These are phyloP conservation scores for Scaptomyza graminum DNA, from an alignment of 1,140 invertebrate genomes.

Conservation along the genomic window DNA sequence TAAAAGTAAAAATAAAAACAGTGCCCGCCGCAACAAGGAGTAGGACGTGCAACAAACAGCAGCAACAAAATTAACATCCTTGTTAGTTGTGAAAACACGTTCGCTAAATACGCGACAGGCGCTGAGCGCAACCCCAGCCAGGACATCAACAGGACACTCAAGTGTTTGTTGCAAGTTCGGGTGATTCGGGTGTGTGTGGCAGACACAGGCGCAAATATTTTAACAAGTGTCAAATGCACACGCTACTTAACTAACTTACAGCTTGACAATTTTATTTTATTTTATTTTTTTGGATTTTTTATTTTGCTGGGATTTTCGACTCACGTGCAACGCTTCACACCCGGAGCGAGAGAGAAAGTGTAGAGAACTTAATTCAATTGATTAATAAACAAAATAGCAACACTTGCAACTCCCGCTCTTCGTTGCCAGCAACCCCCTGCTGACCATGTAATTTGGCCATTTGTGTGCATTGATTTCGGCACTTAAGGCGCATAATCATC, in stretches of 20 bases:
- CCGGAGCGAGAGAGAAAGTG: neutral
- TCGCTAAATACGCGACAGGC: slow-evolving; percentile 76
- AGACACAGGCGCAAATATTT: slow-evolving; percentile 79
- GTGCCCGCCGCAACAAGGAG: slow-evolving; percentile 36
- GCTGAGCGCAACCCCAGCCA: slow-evolving; percentile 41
- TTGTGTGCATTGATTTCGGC: slow-evolving; percentile 83
- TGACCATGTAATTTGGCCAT: slow-evolving; percentile 78
- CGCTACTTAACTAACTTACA: slow-evolving; percentile 74
- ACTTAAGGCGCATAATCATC: slow-evolving; percentile 80
- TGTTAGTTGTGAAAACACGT: slow-evolving; percentile 82
- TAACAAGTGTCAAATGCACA: slow-evolving; percentile 83
- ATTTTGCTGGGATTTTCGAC: slow-evolving; percentile 15
- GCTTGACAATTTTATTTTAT: slow-evolving; percentile 12
- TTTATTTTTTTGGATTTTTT: slow-evolving; percentile 14
- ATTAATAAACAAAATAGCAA: slow-evolving; percentile 78
- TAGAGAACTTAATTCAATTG: slow-evolving; percentile 45
- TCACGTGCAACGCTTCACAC: slow-evolving; percentile 43
- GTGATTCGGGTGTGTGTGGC: slow-evolving; percentile 25
- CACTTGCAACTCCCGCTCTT: slow-evolving; percentile 23
- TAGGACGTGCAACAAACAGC: slow-evolving; percentile 20
- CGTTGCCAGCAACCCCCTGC: slow-evolving; percentile 16
- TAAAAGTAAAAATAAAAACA: slow-evolving; percentile 60
- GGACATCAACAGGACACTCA: slow-evolving; percentile 46
- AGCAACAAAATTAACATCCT: slow-evolving; percentile 78
- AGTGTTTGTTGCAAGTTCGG: slow-evolving; percentile 18